phyloP scores from a whole-genome alignment of 2,888 invertebrate species.

The Ligdia adustata region DNA sequence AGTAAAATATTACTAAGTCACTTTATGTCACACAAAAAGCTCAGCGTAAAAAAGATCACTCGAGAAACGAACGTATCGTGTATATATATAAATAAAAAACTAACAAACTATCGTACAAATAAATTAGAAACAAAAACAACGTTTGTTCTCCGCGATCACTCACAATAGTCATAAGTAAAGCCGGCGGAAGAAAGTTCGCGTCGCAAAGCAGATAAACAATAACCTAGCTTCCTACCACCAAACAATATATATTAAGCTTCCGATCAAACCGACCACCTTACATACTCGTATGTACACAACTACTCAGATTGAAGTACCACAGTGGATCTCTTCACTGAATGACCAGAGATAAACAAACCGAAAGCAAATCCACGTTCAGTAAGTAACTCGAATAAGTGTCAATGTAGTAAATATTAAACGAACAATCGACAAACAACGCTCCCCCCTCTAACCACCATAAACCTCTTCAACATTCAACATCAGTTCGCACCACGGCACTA shows the following conservation, averaged over 20 bases:
- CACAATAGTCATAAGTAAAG: slow-evolving; percentile 57
- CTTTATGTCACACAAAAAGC: slow-evolving; percentile 52
- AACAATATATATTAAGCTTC: slow-evolving; percentile 73
- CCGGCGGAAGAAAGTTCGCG: slow-evolving; percentile 45
- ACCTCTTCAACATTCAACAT: slow-evolving; percentile 82
- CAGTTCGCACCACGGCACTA: slow-evolving; percentile 80
- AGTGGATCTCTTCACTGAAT: slow-evolving; percentile 42
- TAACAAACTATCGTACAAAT: slow-evolving; percentile 78
- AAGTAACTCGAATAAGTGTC: too few relatives aligned
- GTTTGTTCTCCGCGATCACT: slow-evolving; percentile 79
- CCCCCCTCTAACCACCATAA: slow-evolving; percentile 74
- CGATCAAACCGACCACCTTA: slow-evolving; percentile 68
- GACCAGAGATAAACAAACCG: slow-evolving; percentile 62
- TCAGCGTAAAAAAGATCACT: slow-evolving; percentile 47
- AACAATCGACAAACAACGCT: slow-evolving; percentile 76
- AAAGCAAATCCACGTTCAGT: slow-evolving; percentile 45
- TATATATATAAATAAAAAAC: slow-evolving; percentile 61
- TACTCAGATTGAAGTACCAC: slow-evolving; percentile 65
- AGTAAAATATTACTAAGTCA: slow-evolving; percentile 51
- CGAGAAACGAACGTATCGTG: too few relatives aligned
- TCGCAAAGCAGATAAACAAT: slow-evolving; percentile 45
- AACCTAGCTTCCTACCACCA: slow-evolving; percentile 45
- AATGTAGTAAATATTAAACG: slow-evolving; percentile 66
- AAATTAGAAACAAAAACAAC: slow-evolving; percentile 83
- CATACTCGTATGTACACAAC: slow-evolving; percentile 63